Percentiles rank a stretch among this genome's conserved stretches.
phyloP scores from a whole-genome alignment of 2,888 invertebrate species.

The Agrochola lychnidis region DNA sequence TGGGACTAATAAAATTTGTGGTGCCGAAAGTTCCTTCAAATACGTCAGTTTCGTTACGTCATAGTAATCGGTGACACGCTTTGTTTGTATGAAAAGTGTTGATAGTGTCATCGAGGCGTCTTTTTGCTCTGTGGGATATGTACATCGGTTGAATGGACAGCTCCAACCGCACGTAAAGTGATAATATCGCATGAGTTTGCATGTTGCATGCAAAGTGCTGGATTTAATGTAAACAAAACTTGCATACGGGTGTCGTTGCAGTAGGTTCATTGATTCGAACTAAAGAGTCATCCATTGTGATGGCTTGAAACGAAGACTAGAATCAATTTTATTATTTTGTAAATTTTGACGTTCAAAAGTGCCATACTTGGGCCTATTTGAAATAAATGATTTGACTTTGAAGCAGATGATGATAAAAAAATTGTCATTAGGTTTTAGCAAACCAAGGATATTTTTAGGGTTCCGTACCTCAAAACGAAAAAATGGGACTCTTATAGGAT shows the following conservation, averaged over 20 bases:
- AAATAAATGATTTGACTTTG: too few species aligned
- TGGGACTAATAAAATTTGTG: not conserved
- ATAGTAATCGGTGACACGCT: not conserved
- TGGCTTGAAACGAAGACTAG: too few species aligned
- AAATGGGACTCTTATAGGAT: too few species aligned
- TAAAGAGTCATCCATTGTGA: not conserved
- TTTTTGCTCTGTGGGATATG: not conserved
- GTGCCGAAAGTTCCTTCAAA: not conserved
- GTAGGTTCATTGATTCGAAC: not conserved
- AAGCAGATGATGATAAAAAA: not conserved
- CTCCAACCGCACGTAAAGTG: not conserved
- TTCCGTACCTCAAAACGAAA: too few species aligned
- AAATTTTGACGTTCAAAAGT: too few species aligned
- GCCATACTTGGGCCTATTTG: too few species aligned
- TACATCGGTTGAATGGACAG: not conserved
- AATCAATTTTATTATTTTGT: too few species aligned
- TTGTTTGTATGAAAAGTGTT: not conserved
- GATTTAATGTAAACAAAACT: conserved; percentile 18
- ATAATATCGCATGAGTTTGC: conserved; percentile 5
- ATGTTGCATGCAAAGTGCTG: not conserved
- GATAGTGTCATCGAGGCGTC: not conserved
- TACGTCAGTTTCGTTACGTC: not conserved
- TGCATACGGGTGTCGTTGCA: not conserved
- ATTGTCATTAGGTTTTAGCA: not conserved
- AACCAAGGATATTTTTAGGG: not conserved